Evolutionary conservation across 1,140 invertebrate species (phyloP), one percentile per base, ranked within the genome.

Genomic region (Apis laboriosa): DNA sequence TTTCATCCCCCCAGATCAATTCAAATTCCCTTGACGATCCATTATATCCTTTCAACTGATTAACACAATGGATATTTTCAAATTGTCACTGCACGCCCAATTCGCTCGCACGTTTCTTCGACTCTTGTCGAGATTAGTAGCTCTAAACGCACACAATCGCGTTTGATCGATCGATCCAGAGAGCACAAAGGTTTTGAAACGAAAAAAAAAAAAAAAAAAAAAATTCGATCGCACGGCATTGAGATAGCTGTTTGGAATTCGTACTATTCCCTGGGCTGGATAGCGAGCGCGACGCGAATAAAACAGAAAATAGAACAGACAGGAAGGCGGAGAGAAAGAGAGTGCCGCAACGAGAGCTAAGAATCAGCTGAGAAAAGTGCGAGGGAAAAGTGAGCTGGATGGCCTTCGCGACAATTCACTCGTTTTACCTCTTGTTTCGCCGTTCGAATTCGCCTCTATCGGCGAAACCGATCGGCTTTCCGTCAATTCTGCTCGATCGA

Each of bases 351-450:
- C 64, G 61, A 86, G 67, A 80, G 73, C 58, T 63, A 56, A 64
- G 86, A 84, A 88, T 84, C 84, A 88, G 74, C 61, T 73, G 83
- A 88, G 86, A 88, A 87, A 88, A 86, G 84, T 85, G 87, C 80
- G 83, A 78, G 86, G 88, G 88, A 92, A 92, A 92, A 92, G 90
- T 92, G 83, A 92, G 86, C 91, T 84, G 87, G 90, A 74, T 91
- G 92, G 88, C 92, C 92, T 92, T 92, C 91, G 89, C 87, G 87
- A 90, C 87, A 92, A 82, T 86, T 87, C 84, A 68, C 51, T 85
- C 79, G 86, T 81, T 43, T 43, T 89, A 84, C 88, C 85, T 80
- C 79, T 76, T 80, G 83, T 81, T 68, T 72, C 60, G 84, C 84
- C 78, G 75, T 61, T 89, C 82, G 84, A 84, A 89, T 89, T 89